phyloP scores from a whole-genome alignment of 2,888 invertebrate genomes.

The Cataglyphis cursor region DNA sequence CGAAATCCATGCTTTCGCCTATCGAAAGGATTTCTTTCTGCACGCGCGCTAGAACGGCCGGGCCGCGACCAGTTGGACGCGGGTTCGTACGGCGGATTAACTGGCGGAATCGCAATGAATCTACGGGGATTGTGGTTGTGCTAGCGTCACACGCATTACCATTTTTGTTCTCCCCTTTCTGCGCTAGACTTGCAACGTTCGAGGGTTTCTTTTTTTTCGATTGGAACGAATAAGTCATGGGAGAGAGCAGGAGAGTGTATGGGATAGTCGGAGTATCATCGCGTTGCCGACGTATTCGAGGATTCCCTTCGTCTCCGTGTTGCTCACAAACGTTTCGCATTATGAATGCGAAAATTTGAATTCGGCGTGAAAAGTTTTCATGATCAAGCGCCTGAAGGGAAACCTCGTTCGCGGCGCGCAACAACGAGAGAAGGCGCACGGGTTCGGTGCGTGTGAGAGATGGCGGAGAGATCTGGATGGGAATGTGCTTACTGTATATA shows the following conservation, averaged over 20 bases:
- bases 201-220: conserved; percentile 32
- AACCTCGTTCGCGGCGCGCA: conserved; percentile 46
- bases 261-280: conserved; percentile 42
- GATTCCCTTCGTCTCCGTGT: conserved; percentile 55
- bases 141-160: conserved; percentile 58
- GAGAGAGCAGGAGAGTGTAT: conserved; percentile 50
- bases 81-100: conserved; percentile 63
- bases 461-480: conserved; percentile 51
- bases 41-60: conserved; percentile 62
- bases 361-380: not conserved
- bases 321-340: conserved; percentile 40
- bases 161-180: conserved; percentile 51
- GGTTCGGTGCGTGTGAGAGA: conserved; percentile 40
- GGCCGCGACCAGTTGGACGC: conserved; percentile 64
- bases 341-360: not conserved
- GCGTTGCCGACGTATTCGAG: conserved; percentile 31
- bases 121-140: conserved; percentile 69
- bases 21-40: conserved; percentile 75
- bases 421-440: conserved; percentile 46
- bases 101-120: conserved; percentile 77
- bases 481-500: conserved; percentile 64
- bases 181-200: conserved; percentile 64
- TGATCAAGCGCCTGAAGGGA: conserved; percentile 36
- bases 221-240: conserved; percentile 51
- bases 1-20: conserved; percentile 75